A percentile compares a stretch with the other conserved stretches of the same genome.
Conservation (phyloP, 2,888 invertebrate species). For the Amiota communis region DNA sequence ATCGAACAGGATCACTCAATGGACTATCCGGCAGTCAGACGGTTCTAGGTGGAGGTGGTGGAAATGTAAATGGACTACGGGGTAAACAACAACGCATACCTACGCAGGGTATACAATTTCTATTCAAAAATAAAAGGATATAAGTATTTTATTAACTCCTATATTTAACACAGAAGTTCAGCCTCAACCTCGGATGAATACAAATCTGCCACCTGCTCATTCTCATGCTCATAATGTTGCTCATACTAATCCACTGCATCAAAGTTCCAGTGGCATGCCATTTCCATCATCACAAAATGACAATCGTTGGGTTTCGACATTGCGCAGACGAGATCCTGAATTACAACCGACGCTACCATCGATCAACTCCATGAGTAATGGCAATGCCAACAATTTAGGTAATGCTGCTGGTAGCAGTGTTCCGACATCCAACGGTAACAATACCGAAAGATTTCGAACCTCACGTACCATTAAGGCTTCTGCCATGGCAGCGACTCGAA, state of each 20-base stretch:
- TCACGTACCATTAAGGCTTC: slow-evolving; percentile 64
- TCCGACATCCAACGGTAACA: slow-evolving; percentile 57
- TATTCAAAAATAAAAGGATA: neutral
- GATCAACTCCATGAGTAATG: slow-evolving; percentile 72
- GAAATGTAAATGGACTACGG: slow-evolving; percentile 48
- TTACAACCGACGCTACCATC: slow-evolving; percentile 79
- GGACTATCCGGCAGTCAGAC: slow-evolving; percentile 25
- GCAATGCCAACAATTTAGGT: slow-evolving; percentile 65
- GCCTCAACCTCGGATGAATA: slow-evolving; percentile 71
- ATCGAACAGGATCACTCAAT: slow-evolving; percentile 36
- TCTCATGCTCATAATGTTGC: neutral
- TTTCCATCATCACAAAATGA: slow-evolving; percentile 75
- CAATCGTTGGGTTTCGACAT: slow-evolving; percentile 80
- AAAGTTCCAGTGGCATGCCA: slow-evolving; percentile 45
- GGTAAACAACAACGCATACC: slow-evolving; percentile 69
- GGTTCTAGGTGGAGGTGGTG: slow-evolving; percentile 50
- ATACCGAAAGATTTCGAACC: slow-evolving; percentile 51
- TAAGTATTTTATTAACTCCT: too few species aligned
- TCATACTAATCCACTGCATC: slow-evolving; percentile 29
- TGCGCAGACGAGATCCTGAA: slow-evolving; percentile 79
- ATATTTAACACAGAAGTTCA: slow-evolving; percentile 67
- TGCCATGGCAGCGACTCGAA: slow-evolving; percentile 68
- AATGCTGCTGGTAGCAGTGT: slow-evolving; percentile 74
- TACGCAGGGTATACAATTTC: slow-evolving; percentile 69
- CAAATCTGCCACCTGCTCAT: slow-evolving; percentile 48